These are phyloP conservation scores for Cherax quadricarinatus DNA, from an alignment of 1,140 invertebrate genomes.

Conservation along the genomic window DNA sequence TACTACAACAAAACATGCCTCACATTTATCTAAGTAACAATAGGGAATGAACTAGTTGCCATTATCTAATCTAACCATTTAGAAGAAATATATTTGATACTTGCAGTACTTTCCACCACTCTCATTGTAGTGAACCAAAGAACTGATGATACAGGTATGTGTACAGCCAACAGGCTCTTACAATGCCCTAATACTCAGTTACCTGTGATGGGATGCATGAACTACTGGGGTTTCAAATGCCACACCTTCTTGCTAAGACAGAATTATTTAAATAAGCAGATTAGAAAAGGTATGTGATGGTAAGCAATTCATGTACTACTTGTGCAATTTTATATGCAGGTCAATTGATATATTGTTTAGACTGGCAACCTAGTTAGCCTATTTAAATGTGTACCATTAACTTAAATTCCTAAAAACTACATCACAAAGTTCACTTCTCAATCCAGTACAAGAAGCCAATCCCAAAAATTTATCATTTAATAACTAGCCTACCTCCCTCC, in stretches of 20 bases:
- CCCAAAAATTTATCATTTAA: neutral
- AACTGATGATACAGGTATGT: neutral
- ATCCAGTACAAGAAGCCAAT: constrained; percentile 10
- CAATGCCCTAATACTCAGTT: neutral
- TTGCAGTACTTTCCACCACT: neutral
- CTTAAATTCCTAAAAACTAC: neutral
- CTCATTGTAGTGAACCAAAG: neutral
- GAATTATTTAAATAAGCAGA: neutral
- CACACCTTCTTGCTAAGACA: neutral
- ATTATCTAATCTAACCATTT: neutral
- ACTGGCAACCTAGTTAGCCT: neutral
- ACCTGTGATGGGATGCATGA: neutral
- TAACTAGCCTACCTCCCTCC: neutral
- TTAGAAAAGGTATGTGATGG: neutral
- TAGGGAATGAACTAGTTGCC: neutral
- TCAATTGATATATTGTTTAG: neutral
- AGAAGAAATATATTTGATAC: constrained; percentile 3
- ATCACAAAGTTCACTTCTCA: neutral
- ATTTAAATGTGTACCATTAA: neutral
- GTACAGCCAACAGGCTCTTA: neutral
- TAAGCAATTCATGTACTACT: neutral
- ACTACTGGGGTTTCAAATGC: neutral
- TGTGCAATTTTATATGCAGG: neutral
- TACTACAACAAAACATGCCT: constrained; percentile 9
- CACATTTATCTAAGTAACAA: neutral